phyloP scores from a whole-genome alignment of 2,113 vertebrate species.

The Montifringilla adamsi region DNA sequence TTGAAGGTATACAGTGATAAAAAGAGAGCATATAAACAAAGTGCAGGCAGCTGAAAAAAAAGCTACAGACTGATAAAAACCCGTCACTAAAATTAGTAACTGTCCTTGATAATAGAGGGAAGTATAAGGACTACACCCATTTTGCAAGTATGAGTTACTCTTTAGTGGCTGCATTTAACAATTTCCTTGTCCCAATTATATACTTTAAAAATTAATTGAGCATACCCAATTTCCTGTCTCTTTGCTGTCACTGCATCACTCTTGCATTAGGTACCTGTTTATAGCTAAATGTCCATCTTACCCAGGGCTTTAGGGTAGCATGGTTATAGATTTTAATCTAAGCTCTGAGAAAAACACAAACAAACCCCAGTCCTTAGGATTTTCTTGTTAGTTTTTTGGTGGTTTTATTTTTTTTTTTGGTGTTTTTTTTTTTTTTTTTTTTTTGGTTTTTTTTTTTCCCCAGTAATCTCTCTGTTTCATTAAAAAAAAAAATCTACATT shows the following conservation, averaged over 20 bases:
- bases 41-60: neutral
- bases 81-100: neutral
- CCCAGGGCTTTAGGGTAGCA: neutral
- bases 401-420: too few relatives aligned
- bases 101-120: neutral
- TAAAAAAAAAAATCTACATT: neutral
- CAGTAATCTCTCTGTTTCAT: neutral
- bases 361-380: fast-evolving
- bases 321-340: neutral
- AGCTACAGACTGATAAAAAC: neutral
- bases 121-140: neutral
- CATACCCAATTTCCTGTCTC: neutral
- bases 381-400: neutral
- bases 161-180: neutral
- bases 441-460: too few relatives aligned
- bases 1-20: fast-evolving
- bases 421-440: too few relatives aligned
- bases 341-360: neutral
- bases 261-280: neutral
- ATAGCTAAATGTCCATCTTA: neutral
- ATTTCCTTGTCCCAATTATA: neutral
- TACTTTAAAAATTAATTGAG: conserved; percentile 30
- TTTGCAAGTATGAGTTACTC: neutral
- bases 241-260: neutral
- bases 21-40: neutral